Evolutionary conservation across 1,140 invertebrate genomes (phyloP), one percentile per base, ranked within the genome.

Genomic region (Drosophila baimaii): DNA sequence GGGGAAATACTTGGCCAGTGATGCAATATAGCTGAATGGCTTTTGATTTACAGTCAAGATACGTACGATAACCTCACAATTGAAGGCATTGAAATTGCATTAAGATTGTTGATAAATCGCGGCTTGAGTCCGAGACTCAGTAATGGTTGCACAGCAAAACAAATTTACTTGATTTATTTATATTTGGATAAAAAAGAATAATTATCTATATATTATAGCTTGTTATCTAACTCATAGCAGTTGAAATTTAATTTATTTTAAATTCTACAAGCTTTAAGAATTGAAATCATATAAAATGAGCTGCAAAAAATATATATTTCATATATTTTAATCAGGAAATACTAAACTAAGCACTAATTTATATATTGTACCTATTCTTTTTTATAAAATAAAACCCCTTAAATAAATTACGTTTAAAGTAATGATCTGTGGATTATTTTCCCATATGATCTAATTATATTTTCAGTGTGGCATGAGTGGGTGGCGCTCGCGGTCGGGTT

Each of bases 41-140:
- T 75, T 75, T 49, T 66, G 76, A 88, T 83, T 83, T 77, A 70
- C 83, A 79, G 65, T 81, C 81, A 55, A 84, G 81, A 79, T 82
- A 57, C 75, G 61, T 82, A 54, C 69, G 66, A 71, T 77, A 77
- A 35, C 73, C 73, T 59, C 72, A 52, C 52, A 63, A 63, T 74
- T 73, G 71, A 73, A 73, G 70, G 69, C 71, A 66, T 82, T 57
- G 49, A 78, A 78, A 74, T 78, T 79, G 58, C 79, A 83, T 83
- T 83, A 57, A 44, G 76, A 82, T 83, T 37, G 47, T 59, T 58
- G 69, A 82, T 81, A 82, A 82, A 82, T 78, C 41, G 74, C 39
- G 29, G 51, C 15, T 19, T 44, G 44, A 52, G 25, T 33, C 29
- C 19, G 25, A 41, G 19, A n/a, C 35, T 31, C 33, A 29, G 13